A percentile compares a stretch with the other conserved stretches of the same genome.
phyloP scores from a whole-genome alignment of 2,797 vertebrate genomes.

The Diplodus puntazzo region DNA sequence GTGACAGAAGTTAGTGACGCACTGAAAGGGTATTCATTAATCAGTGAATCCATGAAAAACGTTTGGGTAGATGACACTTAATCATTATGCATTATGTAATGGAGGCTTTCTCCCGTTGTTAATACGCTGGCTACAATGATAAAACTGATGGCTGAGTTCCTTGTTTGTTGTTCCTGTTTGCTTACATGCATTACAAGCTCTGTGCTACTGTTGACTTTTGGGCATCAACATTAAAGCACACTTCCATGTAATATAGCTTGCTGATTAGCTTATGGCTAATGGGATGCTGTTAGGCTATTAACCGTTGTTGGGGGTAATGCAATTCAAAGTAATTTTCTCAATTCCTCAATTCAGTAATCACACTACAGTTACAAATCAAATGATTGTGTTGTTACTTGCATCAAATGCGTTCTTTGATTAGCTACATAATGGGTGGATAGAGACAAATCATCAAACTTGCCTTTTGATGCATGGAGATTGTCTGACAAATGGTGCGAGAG shows the following conservation, averaged over 20 bases:
- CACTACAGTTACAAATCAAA: too few relatives aligned
- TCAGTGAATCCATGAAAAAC: conserved; percentile 5
- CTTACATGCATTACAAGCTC: background rate
- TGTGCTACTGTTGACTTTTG: background rate
- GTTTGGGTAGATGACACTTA: background rate
- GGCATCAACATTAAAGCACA: background rate
- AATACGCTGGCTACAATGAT: background rate
- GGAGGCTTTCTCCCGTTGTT: background rate
- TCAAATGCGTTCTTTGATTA: too few relatives aligned
- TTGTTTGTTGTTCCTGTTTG: conserved; percentile 21
- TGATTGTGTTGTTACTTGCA: too few relatives aligned
- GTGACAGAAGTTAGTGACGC: background rate
- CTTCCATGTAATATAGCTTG: background rate
- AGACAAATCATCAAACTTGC: too few relatives aligned
- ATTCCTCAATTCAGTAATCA: too few relatives aligned
- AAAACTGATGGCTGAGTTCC: conserved; percentile 8
- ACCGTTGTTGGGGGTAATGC: too few relatives aligned
- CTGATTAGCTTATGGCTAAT: background rate
- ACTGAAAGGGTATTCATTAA: background rate
- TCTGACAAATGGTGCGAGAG: too few relatives aligned
- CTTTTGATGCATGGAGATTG: too few relatives aligned
- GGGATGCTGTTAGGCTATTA: background rate
- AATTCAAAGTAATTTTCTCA: too few relatives aligned
- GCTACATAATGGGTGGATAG: too few relatives aligned
- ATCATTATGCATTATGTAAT: conserved; percentile 7